Conservation (phyloP, 2,888 invertebrate genomes). For the Phlogophora meticulosa region DNA sequence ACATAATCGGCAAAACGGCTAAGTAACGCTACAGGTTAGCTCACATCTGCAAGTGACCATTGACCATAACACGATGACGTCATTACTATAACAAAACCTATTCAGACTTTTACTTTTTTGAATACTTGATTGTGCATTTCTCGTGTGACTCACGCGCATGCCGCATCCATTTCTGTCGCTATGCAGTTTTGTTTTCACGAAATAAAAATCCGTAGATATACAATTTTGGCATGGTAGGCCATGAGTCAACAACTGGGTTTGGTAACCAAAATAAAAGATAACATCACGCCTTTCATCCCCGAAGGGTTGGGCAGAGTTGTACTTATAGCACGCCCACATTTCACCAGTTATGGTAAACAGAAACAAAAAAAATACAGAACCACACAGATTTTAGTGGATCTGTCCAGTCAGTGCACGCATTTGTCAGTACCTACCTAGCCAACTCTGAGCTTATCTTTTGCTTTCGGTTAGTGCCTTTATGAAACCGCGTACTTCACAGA, state of each 20-base stretch:
- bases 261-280: too few species aligned
- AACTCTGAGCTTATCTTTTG: too few species aligned
- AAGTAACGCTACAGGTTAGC: background rate
- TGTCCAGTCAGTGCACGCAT: too few species aligned
- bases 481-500: too few species aligned
- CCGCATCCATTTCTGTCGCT: conserved; percentile 36
- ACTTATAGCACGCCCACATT: too few species aligned
- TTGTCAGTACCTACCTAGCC: too few species aligned
- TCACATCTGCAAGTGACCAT: conserved; percentile 3
- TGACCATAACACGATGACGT: conserved; percentile 41
- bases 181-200: conserved; percentile 28
- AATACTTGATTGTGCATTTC: conserved; percentile 37
- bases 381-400: too few species aligned
- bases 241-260: conserved; percentile 11
- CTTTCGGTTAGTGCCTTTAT: too few species aligned
- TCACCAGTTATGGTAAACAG: too few species aligned
- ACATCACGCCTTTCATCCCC: too few species aligned
- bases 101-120: conserved; percentile 47
- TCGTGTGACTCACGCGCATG: conserved; percentile 38
- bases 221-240: background rate
- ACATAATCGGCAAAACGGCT: conserved; percentile 9
- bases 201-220: conserved; percentile 9
- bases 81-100: conserved; percentile 27
- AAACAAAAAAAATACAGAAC: too few species aligned
- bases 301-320: too few species aligned